Conservation (phyloP, 92 coral and sea anemone species). For the Epizoanthus ramosus region DNA sequence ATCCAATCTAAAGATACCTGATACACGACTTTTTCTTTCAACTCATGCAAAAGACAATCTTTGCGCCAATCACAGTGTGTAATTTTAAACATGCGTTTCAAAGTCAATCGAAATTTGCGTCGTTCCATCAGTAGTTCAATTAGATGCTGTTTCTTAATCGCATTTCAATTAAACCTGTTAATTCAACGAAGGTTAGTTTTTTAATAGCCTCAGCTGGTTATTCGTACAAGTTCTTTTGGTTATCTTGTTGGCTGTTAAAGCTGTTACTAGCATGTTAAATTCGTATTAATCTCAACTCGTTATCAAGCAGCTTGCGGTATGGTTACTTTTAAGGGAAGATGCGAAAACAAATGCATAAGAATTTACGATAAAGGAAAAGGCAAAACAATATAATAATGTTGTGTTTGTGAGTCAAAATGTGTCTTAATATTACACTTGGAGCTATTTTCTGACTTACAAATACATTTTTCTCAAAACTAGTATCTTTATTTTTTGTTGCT, state of each 20-base stretch:
- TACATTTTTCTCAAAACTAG: no score
- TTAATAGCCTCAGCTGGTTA: neutral
- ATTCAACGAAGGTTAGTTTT: neutral
- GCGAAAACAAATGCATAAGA: neutral
- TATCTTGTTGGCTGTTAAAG: neutral
- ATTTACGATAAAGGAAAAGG: neutral
- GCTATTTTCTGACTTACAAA: no score
- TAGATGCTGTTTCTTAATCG: neutral
- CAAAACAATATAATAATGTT: neutral
- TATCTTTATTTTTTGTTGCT: no score
- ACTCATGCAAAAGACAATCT: no score
- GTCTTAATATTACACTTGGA: no score
- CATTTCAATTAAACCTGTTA: neutral
- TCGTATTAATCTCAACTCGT: constrained; percentile 16
- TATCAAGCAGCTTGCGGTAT: neutral
- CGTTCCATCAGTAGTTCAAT: neutral
- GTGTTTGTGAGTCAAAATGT: no score
- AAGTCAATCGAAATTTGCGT: constrained; percentile 17
- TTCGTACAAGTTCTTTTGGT: neutral
- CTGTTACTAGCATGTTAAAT: neutral
- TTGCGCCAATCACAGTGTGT: no score
- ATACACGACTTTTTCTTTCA: no score
- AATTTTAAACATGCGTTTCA: neutral
- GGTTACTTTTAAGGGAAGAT: constrained; percentile 1
- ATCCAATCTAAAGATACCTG: no score